A percentile compares a stretch with the other conserved stretches of the same genome.
These are phyloP conservation scores for Epicampocera succincta DNA, from an alignment of 2,888 invertebrate species.

Conservation along the genomic window DNA sequence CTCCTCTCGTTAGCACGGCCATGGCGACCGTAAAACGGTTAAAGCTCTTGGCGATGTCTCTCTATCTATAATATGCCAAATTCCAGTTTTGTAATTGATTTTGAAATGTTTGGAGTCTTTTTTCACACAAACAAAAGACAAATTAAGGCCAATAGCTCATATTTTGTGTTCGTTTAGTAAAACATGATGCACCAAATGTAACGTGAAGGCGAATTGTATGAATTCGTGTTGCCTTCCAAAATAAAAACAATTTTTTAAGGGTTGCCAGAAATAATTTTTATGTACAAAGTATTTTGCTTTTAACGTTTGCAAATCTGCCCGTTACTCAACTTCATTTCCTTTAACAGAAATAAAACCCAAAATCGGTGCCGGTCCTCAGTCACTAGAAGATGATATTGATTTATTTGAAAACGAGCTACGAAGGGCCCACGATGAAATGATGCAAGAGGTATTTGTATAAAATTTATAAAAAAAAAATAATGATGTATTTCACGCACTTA, in stretches of 20 bases:
- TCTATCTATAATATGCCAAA: too few species aligned
- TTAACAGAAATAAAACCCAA: constrained; percentile 79
- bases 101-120: too few species aligned
- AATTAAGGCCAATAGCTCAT: too few species aligned
- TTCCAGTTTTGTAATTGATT: too few species aligned
- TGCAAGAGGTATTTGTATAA: constrained; percentile 77
- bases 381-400: constrained; percentile 72
- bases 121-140: too few species aligned
- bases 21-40: too few species aligned
- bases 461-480: background rate
- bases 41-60: too few species aligned
- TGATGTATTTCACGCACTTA: background rate
- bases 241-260: constrained; percentile 3
- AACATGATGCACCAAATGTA: too few species aligned
- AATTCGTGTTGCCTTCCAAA: too few species aligned
- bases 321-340: constrained; percentile 4
- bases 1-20: too few species aligned
- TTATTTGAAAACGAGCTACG: constrained; percentile 79
- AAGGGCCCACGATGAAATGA: constrained; percentile 80
- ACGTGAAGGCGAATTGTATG: too few species aligned
- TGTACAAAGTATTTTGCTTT: constrained; percentile 4
- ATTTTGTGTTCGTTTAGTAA: too few species aligned
- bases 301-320: background rate
- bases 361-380: constrained; percentile 74
- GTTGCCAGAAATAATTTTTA: constrained; percentile 38